Evolutionary conservation across 2,113 vertebrate genomes (phyloP), one percentile per base, ranked within the genome.

Genomic region (Clarias magur): DNA sequence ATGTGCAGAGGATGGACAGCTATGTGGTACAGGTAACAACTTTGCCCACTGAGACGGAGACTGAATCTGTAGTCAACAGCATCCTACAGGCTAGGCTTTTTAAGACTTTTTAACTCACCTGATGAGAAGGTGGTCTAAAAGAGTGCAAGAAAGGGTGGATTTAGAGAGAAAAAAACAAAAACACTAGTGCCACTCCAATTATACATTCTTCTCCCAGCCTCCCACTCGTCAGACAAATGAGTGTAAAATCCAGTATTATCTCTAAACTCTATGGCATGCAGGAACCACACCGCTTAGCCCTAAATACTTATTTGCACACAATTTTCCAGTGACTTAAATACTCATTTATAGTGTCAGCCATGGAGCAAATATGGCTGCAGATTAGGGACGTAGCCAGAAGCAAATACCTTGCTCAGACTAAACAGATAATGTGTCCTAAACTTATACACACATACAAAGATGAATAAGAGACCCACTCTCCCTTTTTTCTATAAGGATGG

Each of bases 61-160:
- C 21, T 53, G 72, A 23, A 17, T 56, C 27, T 57, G 8, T 19
- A 67, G 25, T 65, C 38, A 67, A 62, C 16, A 38, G 42, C n/a
- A n/a, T 34, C 13, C 56, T 63, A 72, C 59, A 54, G 38, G 34
- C 83, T 38, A 21, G 38, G 25, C 54, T 59, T 80, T 62, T 57
- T 13, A 25, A n/a, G 30, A 7, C 23, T 38, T 59, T 38, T 60
- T 59, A 4, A 60, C 23, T 16, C 57, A 81, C 57, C 57, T 23
- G 11, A 60, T 81, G 79, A 81, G 23, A 19, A 23, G 4, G 42
- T 17, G 85, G 89, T 15, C 90, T 91, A 91, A 92, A 84, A 82
- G 88, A 93, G 89, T 83, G 89, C 91, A 91, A 89, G 88, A 90
- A 89, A 84, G 67, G 84, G 90, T 92, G 88, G 82, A 91, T 92